A percentile compares a stretch with the other conserved stretches of the same genome.
Evolutionary conservation across 2,113 vertebrate genomes (phyloP).

Genomic region (Sakesphorus luctuosus): DNA sequence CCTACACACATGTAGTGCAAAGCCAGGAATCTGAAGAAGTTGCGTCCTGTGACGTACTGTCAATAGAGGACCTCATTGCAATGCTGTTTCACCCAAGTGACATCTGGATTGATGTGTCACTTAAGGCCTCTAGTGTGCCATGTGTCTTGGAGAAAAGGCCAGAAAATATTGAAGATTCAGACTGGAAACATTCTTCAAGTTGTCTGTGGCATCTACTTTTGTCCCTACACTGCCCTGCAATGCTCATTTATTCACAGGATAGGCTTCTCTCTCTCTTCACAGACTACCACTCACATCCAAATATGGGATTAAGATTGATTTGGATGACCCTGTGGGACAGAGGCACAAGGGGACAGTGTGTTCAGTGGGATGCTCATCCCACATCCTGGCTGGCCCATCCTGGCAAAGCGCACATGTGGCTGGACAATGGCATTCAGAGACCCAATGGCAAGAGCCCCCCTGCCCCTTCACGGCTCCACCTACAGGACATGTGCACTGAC

Average conservation of each 20-base stretch:
- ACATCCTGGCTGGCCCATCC: not conserved
- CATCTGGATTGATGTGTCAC: not conserved
- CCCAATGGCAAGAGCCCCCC: not conserved
- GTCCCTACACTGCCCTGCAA: not conserved
- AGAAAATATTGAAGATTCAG: not conserved
- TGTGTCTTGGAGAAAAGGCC: not conserved
- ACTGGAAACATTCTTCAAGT: not conserved
- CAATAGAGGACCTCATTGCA: not conserved
- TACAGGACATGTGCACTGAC: rapidly evolving
- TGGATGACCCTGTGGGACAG: not conserved
- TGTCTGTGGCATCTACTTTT: not conserved
- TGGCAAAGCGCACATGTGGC: not conserved
- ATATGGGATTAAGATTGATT: not conserved
- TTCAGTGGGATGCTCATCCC: not conserved
- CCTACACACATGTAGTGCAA: not conserved
- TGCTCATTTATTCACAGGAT: not conserved
- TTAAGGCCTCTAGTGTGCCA: not conserved
- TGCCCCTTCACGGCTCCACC: rapidly evolving
- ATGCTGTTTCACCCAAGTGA: not conserved
- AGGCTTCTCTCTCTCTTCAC: not conserved
- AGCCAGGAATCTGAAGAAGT: not conserved
- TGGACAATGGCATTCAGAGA: rapidly evolving
- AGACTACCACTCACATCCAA: not conserved
- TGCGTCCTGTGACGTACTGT: rapidly evolving
- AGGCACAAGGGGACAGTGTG: not conserved